These are phyloP conservation scores for Urocitellus parryii DNA, from an alignment of 2,113 vertebrate genomes.

Conservation along the genomic window DNA sequence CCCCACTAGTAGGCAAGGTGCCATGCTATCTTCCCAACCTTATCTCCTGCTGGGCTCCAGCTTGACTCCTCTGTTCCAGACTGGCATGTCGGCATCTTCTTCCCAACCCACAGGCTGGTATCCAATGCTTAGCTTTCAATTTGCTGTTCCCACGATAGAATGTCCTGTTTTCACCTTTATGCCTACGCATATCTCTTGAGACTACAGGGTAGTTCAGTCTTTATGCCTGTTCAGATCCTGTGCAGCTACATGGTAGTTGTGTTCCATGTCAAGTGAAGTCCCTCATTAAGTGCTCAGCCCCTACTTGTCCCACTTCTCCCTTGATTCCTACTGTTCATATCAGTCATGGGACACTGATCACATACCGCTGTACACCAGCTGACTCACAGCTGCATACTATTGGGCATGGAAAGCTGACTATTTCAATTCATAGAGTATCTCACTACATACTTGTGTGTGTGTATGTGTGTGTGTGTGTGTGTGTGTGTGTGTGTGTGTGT, in stretches of 20 bases:
- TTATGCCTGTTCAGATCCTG: background rate
- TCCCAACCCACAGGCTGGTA: slow-evolving; percentile 63
- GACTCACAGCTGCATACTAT: background rate
- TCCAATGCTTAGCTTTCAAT: slow-evolving; percentile 2
- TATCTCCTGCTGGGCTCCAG: slow-evolving; percentile 72
- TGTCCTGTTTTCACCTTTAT: slow-evolving; percentile 14
- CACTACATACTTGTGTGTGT: background rate
- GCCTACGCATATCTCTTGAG: background rate
- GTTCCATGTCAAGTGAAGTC: background rate
- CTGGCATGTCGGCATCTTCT: slow-evolving; percentile 69
- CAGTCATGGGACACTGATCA: accelerated
- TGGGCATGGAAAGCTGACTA: background rate
- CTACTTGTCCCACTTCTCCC: background rate
- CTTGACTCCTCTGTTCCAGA: slow-evolving; percentile 73
- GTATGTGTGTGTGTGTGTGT: too few species aligned
- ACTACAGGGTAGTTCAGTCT: background rate
- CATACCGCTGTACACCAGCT: too few species aligned
- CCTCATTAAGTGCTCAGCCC: background rate
- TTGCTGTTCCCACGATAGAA: slow-evolving; percentile 48
- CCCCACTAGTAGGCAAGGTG: slow-evolving; percentile 64
- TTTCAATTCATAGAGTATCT: background rate
- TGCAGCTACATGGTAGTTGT: background rate
- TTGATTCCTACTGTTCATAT: background rate
- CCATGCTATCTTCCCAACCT: slow-evolving; percentile 64
- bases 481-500: too few species aligned